Conservation (phyloP, 2,797 vertebrate species). For the Pygocentrus nattereri region DNA sequence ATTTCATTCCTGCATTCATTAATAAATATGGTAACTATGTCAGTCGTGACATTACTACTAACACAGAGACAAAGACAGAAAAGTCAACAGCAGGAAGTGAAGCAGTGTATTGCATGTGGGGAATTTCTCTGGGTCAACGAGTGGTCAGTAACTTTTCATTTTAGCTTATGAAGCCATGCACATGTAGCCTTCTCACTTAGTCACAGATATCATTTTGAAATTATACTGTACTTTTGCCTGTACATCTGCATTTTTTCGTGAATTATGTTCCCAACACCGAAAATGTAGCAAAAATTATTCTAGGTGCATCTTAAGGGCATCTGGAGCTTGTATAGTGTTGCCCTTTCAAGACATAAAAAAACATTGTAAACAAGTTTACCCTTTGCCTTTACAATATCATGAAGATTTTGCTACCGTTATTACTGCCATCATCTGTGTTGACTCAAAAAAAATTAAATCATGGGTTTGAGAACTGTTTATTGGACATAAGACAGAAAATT, state of each 20-base stretch:
- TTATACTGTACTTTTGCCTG: not conserved
- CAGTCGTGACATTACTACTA: slow-evolving; percentile 30
- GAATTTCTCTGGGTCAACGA: not conserved
- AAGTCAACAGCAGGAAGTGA: not conserved
- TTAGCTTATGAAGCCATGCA: not conserved
- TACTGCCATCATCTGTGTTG: not conserved
- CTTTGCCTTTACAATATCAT: not conserved
- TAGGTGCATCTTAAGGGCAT: not conserved
- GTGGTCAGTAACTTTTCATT: not conserved
- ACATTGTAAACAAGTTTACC: not conserved
- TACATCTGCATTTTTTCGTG: not conserved
- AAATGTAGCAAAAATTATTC: not conserved
- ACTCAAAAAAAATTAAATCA: slow-evolving; percentile 12
- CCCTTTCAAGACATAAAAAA: not conserved
- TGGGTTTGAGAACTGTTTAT: slow-evolving; percentile 3
- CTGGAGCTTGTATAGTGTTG: not conserved
- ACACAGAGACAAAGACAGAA: not conserved
- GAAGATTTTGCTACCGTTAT: not conserved
- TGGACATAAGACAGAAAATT: slow-evolving; percentile 8
- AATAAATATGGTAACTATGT: slow-evolving; percentile 46
- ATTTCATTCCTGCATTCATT: slow-evolving; percentile 23
- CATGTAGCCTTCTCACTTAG: not conserved
- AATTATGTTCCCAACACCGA: not conserved
- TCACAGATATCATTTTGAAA: not conserved
- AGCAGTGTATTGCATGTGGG: not conserved